Conservation (phyloP, 2,888 invertebrate genomes). For the Atethmia centrago region DNA sequence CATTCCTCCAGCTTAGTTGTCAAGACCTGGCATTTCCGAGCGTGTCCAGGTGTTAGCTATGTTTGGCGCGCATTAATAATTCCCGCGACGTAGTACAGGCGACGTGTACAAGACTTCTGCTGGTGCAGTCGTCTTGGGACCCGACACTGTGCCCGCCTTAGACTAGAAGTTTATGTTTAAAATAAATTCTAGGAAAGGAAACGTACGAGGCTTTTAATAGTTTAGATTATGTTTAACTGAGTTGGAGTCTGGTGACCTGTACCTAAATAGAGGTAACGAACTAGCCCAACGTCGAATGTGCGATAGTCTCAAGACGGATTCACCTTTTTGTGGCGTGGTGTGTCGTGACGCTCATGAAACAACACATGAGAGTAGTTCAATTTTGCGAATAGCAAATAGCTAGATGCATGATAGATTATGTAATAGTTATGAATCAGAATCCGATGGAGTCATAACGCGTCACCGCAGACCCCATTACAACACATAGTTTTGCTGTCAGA, state of each 20-base stretch:
- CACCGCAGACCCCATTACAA: background rate
- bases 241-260: background rate
- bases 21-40: constrained; percentile 29
- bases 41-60: constrained; percentile 54
- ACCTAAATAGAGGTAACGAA: background rate
- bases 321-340: background rate
- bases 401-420: background rate
- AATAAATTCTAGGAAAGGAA: constrained; percentile 25
- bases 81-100: constrained; percentile 59
- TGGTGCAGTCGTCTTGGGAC: constrained; percentile 41
- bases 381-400: background rate
- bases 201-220: constrained; percentile 16
- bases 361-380: background rate
- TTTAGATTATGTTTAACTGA: constrained; percentile 7
- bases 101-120: constrained; percentile 54
- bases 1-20: constrained; percentile 27
- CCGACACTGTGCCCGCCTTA: background rate
- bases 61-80: constrained; percentile 71
- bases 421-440: background rate
- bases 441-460: too few species aligned
- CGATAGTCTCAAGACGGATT: background rate
- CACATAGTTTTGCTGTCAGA: background rate
- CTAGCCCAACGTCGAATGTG: background rate
- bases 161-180: constrained; percentile 1
- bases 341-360: background rate